Conservation (phyloP, 2,888 invertebrate genomes). For the Drosophila mayaguana region DNA sequence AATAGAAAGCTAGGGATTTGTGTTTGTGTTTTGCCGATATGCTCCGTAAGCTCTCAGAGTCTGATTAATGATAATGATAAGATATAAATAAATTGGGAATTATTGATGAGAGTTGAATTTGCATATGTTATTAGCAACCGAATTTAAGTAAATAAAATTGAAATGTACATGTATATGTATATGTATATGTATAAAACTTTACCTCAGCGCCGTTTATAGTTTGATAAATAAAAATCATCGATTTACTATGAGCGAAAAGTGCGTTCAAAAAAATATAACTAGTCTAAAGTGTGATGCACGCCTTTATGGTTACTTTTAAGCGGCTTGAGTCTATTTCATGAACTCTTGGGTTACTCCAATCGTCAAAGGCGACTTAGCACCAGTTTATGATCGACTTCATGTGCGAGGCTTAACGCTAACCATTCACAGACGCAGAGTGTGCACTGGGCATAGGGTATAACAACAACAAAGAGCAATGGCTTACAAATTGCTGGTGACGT, state of each 20-base stretch:
- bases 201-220: too few relatives aligned
- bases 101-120: background rate
- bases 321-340: background rate
- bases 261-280: background rate
- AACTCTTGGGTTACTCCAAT: background rate
- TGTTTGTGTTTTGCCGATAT: background rate
- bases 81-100: background rate
- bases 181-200: too few relatives aligned
- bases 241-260: background rate
- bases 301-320: background rate
- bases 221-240: background rate
- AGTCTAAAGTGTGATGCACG: background rate
- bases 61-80: background rate
- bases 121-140: background rate
- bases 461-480: conserved; percentile 40
- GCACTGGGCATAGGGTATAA: conserved; percentile 14
- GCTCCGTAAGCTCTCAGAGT: background rate
- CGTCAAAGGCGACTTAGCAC: background rate
- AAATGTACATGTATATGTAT: too few relatives aligned
- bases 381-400: conserved; percentile 1
- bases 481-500: conserved; percentile 59
- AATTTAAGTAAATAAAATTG: too few relatives aligned
- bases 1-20: background rate
- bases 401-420: background rate
- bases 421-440: background rate